Evolutionary conservation across 2,113 vertebrate species (phyloP).

Genomic region (Notothenia rossii): DNA sequence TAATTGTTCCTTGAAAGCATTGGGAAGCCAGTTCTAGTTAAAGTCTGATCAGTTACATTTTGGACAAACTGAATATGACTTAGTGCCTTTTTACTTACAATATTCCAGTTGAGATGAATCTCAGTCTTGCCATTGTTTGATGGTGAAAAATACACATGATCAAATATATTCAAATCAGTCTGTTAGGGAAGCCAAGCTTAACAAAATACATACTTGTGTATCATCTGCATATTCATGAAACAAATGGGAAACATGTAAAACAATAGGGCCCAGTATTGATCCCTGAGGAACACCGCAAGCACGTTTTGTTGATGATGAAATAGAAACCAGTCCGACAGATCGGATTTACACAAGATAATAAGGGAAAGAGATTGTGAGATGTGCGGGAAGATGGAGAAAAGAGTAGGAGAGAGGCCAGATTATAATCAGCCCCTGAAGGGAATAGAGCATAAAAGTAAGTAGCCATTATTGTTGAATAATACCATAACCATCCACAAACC

Average conservation of each 20-base stretch:
- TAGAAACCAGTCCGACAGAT: background rate
- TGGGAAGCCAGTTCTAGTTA: background rate
- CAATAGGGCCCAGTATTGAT: background rate
- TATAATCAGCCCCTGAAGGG: background rate
- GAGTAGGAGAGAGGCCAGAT: background rate
- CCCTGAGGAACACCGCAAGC: slow-evolving; percentile 20
- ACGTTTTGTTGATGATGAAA: background rate
- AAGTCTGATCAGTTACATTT: background rate
- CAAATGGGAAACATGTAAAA: background rate
- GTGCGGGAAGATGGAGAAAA: background rate
- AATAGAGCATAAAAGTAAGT: background rate
- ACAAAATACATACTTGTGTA: background rate
- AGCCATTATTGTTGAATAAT: background rate
- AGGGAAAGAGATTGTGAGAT: background rate
- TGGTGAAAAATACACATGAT: background rate
- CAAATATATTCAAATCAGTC: background rate
- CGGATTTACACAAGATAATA: background rate
- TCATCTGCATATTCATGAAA: background rate
- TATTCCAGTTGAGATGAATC: background rate
- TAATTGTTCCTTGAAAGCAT: background rate
- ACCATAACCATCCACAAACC: background rate
- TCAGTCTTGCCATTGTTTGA: background rate
- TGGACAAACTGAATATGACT: background rate
- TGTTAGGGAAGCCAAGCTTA: background rate
- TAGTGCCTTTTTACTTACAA: background rate